A percentile compares a stretch with the other conserved stretches of the same genome.
Evolutionary conservation across 2,888 invertebrate genomes (phyloP).

Genomic region (Drosophila prolongata): DNA sequence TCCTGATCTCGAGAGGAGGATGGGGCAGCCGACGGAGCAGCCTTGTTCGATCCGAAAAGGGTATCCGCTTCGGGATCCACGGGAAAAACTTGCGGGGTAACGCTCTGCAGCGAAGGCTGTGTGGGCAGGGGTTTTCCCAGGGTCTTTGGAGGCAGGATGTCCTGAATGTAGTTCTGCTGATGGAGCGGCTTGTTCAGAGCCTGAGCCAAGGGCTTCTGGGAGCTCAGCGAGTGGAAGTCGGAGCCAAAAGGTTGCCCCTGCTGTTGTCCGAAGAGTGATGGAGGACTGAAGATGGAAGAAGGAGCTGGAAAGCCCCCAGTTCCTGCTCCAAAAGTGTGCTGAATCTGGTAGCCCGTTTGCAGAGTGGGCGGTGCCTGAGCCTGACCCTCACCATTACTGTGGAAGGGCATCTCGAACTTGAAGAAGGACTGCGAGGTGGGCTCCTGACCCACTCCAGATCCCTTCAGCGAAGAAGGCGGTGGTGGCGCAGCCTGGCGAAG

Average conservation of each 20-base stretch:
- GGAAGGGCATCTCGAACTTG: slow-evolving; percentile 84
- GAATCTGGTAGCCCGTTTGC: slow-evolving; percentile 84
- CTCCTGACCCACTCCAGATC: slow-evolving; percentile 64
- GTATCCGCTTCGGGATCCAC: slow-evolving; percentile 68
- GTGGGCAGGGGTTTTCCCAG: slow-evolving; percentile 75
- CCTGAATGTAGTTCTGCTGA: slow-evolving; percentile 81
- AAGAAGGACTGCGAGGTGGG: slow-evolving; percentile 84
- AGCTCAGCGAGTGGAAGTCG: slow-evolving; percentile 64
- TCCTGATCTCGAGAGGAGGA: slow-evolving; percentile 85
- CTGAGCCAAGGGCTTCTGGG: slow-evolving; percentile 73
- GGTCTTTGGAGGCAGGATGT: slow-evolving; percentile 73
- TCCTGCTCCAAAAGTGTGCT: slow-evolving; percentile 77
- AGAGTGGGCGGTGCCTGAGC: slow-evolving; percentile 72
- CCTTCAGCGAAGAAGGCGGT: slow-evolving; percentile 44
- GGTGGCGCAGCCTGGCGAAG: slow-evolving; percentile 64
- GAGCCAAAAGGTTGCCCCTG: slow-evolving; percentile 77
- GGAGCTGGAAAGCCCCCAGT: slow-evolving; percentile 63
- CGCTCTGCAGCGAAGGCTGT: slow-evolving; percentile 73
- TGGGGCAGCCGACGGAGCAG: slow-evolving; percentile 49
- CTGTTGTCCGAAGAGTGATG: slow-evolving; percentile 78
- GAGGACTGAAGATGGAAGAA: slow-evolving; percentile 80
- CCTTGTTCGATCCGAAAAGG: slow-evolving; percentile 68
- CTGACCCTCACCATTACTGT: slow-evolving; percentile 54
- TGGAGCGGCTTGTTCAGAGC: slow-evolving; percentile 77
- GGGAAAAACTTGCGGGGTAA: slow-evolving; percentile 76